Conservation (phyloP, 2,888 invertebrate species). For the Seira ritae region DNA sequence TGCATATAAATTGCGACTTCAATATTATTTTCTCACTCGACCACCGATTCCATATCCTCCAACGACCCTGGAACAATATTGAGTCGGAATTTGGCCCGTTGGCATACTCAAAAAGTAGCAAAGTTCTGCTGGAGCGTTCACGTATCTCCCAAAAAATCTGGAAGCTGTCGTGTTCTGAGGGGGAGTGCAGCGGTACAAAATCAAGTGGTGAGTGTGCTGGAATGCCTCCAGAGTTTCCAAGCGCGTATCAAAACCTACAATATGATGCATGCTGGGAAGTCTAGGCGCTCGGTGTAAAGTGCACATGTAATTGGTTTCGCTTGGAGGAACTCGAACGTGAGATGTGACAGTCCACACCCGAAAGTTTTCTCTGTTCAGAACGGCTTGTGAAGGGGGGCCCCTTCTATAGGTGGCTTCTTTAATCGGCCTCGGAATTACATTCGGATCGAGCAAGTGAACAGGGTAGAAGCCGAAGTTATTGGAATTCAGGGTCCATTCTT, state of each 20-base stretch:
- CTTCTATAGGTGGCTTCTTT: not conserved
- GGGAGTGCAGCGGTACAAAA: slow-evolving; percentile 30
- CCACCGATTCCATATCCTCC: not conserved
- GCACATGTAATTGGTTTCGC: slow-evolving; percentile 16
- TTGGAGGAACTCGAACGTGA: not conserved
- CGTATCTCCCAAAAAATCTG: not conserved
- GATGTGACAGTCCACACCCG: slow-evolving; percentile 27
- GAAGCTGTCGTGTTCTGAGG: not conserved
- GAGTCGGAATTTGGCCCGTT: not conserved
- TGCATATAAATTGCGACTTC: not conserved
- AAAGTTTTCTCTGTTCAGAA: not conserved
- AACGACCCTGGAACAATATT: slow-evolving; percentile 8
- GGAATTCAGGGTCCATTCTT: too few species aligned
- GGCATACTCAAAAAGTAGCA: slow-evolving; percentile 9
- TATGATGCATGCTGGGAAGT: slow-evolving; percentile 28
- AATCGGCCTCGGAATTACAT: not conserved
- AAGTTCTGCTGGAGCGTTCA: not conserved
- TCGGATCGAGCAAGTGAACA: slow-evolving; percentile 12
- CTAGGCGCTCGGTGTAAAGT: slow-evolving; percentile 26
- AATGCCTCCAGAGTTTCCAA: slow-evolving; percentile 30
- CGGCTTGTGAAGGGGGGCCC: not conserved
- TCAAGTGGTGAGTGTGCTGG: slow-evolving; percentile 35
- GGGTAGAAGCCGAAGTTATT: not conserved
- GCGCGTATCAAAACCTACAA: slow-evolving; percentile 15
- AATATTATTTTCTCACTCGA: not conserved